Base-by-base conservation (phyloP, 2,113 vertebrate genomes). In the Cisticola juncidis region DNA sequence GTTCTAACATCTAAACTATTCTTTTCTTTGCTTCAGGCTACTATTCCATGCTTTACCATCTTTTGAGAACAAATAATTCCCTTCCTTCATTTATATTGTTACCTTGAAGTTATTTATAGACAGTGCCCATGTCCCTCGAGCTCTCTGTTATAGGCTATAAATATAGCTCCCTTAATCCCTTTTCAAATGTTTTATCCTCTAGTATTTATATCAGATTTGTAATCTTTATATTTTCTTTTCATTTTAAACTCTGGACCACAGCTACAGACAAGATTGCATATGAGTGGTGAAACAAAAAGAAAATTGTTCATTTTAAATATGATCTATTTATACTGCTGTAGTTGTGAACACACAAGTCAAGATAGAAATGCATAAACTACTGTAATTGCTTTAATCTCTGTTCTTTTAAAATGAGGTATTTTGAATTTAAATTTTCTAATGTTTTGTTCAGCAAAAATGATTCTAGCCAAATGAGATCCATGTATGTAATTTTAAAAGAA, bases 51-150 rank as follows among this genome's bases (percentile, higher is more conserved):
- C 81, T 93, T 86, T 71, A 86, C 77, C 86, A 94, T 86, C 79
- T 86, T 95, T 77, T 78, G 90, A 95, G 96, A 96, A 95, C 73
- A 95, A 97, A 95, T 92, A 97, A 97, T 94, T 97, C 95, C 92
- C 94, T 96, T 89, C 85, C 65, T 97, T 97, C 95, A 96, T 97
- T 97, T 97, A 96, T 95, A 94, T 56, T 90, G 79, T 88, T 97
- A 96, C 97, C 96, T 97, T 97, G 92, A 94, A 94, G 96, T 92
- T 97, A 97, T 97, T 97, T 97, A 97, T 97, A 97, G 86, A 51
- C 81, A 81, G 61, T 94, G 95, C 71, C 71, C 81, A 82, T 82
- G 76, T 95, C 92, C 94, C 95, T 78, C 0, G 44, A 96, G 95
- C 91, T 94, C 83, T 80, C 86, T 81, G 78, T 84, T 95, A 93